phyloP scores from a whole-genome alignment of 1,140 invertebrate genomes.

The Drosophila lowei region DNA sequence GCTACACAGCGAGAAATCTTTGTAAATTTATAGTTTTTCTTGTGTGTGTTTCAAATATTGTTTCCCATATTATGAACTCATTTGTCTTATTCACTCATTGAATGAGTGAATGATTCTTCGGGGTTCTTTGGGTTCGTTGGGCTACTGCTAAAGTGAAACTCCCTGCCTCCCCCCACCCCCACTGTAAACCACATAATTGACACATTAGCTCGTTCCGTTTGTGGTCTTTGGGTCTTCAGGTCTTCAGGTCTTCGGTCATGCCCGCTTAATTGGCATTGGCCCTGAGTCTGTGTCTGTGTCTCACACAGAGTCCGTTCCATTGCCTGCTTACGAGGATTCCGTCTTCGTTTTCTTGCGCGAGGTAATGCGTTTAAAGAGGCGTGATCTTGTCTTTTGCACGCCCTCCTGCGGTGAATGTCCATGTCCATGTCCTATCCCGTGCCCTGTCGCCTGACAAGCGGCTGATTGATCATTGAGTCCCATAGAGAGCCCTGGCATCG shows the following conservation, averaged over 20 bases:
- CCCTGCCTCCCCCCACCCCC: neutral
- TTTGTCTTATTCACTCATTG: constrained; percentile 51
- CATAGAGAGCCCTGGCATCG: constrained; percentile 5
- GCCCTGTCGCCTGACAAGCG: constrained; percentile 44
- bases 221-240: constrained; percentile 23
- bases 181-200: constrained; percentile 74
- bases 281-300: neutral
- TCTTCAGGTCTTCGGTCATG: constrained; percentile 42
- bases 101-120: constrained; percentile 16
- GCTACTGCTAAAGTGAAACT: constrained; percentile 49
- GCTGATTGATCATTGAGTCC: constrained; percentile 74
- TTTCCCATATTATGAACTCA: constrained; percentile 64
- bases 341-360: constrained; percentile 33
- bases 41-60: constrained; percentile 5
- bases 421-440: neutral
- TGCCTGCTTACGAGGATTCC: constrained; percentile 6
- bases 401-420: constrained; percentile 67
- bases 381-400: constrained; percentile 80
- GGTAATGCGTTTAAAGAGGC: constrained; percentile 72
- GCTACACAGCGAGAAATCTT: constrained; percentile 35
- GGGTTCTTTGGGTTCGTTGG: no score
- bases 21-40: neutral
- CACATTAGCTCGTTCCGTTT: constrained; percentile 70
- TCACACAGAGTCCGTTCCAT: constrained; percentile 17
- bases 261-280: constrained; percentile 70